Evolutionary conservation across 23 tunicate species (phyloP).

Genomic region (Clavelina lepadiformis): DNA sequence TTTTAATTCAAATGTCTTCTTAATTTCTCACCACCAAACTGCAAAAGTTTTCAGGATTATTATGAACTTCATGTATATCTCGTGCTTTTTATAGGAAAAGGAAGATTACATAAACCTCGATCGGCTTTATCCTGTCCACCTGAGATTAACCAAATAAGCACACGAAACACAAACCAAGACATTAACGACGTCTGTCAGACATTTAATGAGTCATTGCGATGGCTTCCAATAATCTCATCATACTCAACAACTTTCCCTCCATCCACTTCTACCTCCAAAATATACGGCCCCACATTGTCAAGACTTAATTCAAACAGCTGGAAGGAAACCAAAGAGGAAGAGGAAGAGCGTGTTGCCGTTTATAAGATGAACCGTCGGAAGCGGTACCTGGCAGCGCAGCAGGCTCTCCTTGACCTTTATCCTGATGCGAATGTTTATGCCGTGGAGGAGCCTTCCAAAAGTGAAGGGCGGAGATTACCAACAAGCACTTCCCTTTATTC

Average conservation of each 20-base stretch:
- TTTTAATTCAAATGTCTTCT: too few relatives aligned
- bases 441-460: conserved; percentile 1
- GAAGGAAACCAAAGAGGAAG: conserved; percentile 45
- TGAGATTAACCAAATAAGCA: conserved; percentile 19
- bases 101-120: conserved; percentile 50
- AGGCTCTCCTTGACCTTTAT: conserved; percentile 36
- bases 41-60: too few relatives aligned
- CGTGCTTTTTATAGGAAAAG: conserved; percentile 9
- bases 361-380: conserved; percentile 89
- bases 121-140: conserved; percentile 76
- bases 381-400: conserved; percentile 89
- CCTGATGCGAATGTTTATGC: conserved; percentile 48
- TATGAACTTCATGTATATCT: too few relatives aligned
- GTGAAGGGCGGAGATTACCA: conserved; percentile 2
- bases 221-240: conserved; percentile 60
- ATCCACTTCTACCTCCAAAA: conserved; percentile 10
- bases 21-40: too few relatives aligned
- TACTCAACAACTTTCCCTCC: conserved; percentile 25
- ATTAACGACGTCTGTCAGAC: conserved; percentile 5
- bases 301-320: conserved; percentile 15
- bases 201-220: conserved; percentile 74
- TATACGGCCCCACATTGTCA: conserved; percentile 21
- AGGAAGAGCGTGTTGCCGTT: conserved; percentile 75
- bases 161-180: conserved; percentile 14
- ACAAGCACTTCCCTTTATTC: conserved; percentile 11